phyloP scores from a whole-genome alignment of 2,797 vertebrate species.

The Pipistrellus nathusii region DNA sequence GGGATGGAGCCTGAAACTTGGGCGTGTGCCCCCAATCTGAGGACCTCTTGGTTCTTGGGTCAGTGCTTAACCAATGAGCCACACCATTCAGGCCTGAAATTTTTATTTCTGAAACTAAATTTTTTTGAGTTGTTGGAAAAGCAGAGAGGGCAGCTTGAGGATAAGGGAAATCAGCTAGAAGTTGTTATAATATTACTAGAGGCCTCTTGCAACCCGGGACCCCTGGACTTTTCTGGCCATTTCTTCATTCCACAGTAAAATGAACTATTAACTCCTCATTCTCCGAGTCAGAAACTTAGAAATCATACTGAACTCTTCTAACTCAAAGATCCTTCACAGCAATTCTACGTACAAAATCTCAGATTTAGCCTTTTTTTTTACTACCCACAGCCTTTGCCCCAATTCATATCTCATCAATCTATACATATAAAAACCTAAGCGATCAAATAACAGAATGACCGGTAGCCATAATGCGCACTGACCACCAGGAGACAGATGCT shows the following conservation, averaged over 20 bases:
- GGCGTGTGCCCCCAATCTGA: not conserved
- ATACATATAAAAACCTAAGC: too few relatives aligned
- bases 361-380: conserved; percentile 8
- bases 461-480: too few relatives aligned
- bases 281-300: not conserved
- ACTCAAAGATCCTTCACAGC: not conserved
- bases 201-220: too few relatives aligned
- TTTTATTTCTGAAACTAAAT: conserved; percentile 16
- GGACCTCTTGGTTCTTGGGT: not conserved
- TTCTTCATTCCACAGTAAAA: conserved; percentile 35
- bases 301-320: conserved; percentile 9
- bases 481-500: too few relatives aligned
- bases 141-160: not conserved
- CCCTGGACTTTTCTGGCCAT: not conserved
- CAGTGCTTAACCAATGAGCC: not conserved
- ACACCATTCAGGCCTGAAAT: not conserved
- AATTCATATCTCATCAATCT: not conserved
- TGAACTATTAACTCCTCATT: conserved; percentile 16
- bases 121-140: conserved; percentile 9
- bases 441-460: too few relatives aligned
- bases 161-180: not conserved
- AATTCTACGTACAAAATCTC: not conserved
- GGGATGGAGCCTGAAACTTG: not conserved
- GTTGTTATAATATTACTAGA: not conserved
- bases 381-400: not conserved